Conservation (phyloP, 2,888 invertebrate genomes). For the Eupelmus urozonus region DNA sequence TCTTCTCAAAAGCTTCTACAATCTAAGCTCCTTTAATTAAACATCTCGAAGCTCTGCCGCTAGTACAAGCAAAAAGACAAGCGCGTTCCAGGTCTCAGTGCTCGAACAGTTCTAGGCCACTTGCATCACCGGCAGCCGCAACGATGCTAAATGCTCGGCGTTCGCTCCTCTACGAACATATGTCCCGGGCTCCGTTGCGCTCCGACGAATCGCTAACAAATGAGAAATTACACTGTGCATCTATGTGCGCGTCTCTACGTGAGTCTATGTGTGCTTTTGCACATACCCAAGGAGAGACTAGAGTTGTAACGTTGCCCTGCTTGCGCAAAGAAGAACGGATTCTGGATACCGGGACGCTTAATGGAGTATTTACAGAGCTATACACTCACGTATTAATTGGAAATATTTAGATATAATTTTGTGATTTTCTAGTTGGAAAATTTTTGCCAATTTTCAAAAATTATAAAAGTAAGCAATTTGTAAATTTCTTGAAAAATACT, state of each 20-base stretch:
- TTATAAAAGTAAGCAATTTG: too few relatives aligned
- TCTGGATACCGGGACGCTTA: constrained; percentile 24
- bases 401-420: too few relatives aligned
- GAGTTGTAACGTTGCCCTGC: too few relatives aligned
- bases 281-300: too few relatives aligned
- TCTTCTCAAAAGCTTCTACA: too few relatives aligned
- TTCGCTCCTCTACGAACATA: not conserved
- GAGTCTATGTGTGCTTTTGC: not conserved
- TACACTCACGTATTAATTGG: too few relatives aligned
- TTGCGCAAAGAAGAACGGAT: constrained; percentile 38
- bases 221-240: constrained; percentile 60
- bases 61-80: too few relatives aligned
- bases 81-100: not conserved
- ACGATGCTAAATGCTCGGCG: not conserved
- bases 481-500: too few relatives aligned
- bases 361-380: not conserved
- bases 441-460: too few relatives aligned
- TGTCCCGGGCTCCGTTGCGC: constrained; percentile 62
- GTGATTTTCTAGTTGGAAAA: too few relatives aligned
- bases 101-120: not conserved
- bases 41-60: too few relatives aligned
- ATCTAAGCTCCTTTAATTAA: too few relatives aligned
- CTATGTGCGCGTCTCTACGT: not conserved
- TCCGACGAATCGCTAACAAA: constrained; percentile 68
- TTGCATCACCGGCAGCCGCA: constrained; percentile 10